Base-by-base conservation (phyloP, 2,113 vertebrate genomes). In the Alethe diademata region DNA sequence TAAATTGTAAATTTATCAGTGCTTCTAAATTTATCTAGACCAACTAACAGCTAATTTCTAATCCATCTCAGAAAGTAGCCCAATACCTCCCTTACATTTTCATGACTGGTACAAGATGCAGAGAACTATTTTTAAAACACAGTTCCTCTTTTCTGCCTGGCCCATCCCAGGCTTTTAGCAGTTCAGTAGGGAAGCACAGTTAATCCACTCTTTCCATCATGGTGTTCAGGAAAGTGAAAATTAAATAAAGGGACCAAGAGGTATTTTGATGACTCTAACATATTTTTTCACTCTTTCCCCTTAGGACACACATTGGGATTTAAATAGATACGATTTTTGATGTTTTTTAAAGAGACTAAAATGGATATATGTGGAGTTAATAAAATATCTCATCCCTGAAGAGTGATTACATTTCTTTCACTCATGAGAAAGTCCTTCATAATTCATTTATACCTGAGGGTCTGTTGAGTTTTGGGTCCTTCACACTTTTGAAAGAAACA, bases 391-490 rank as follows among this genome's bases (percentile, higher is more conserved):
- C 81, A 86, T 51, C 81, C 86, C 42, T 92, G 94, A 95, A 95
- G 93, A 95, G 42, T 69, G 74, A 94, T 90, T 86, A 88, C 81
- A 69, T 80, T 96, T 81, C 90, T 94, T 97, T 95, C 90, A 86
- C 81, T 96, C 74, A 42, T n/a, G 56, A 91, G 54, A 83, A 86
- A 94, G 45, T 53, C 86, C 88, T 96, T 95, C 93, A 93, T 92
- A 94, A 96, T 90, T 95, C 86, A 92, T 95, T 89, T 86, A 80
- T 78, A 95, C 72, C 65, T 92, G 61, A 93, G 84, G 84, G 81
- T 74, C 56, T 92, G 62, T 22, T 86, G 78, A 94, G 65, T 88
- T 95, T 88, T 70, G 82, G 71, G 79, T 87, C 65, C 78, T 93
- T 95, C 69, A 94, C 58, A 76, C 47, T 91, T 65, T 58, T 86